Base-by-base conservation (phyloP, 2,888 invertebrate species). In the Polyploca ridens region DNA sequence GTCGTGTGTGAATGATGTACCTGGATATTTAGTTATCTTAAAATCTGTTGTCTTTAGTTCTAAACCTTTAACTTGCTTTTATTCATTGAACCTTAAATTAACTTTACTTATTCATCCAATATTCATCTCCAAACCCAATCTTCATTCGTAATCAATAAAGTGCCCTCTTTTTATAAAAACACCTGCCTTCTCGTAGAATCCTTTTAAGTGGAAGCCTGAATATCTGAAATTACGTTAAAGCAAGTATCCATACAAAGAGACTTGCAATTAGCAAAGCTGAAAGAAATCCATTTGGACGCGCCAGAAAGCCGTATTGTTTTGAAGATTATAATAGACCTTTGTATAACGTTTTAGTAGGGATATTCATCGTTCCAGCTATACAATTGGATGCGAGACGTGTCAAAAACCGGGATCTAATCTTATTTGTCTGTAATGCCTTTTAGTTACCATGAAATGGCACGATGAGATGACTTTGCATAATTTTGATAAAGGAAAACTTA, bases 211-310 rank as follows among this genome's bases (percentile, higher is more conserved):
- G 46, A 62, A 62, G 49, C 62, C 67, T 57, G 27, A 60, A 60
- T 54, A 59, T 60, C 57, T 68, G 35, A 62, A 59, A 59, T 65
- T 54, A 61, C 64, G 61, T 59, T 64, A 64, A 61, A 41, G 27
- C 44, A 63, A 59, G 61, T 60, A 63, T 63, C 62, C 59, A 61
- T 61, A 77, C 77, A 82, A 82, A 83, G 80, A 75, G 76, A 74
- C 66, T 66, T 71, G 82, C 86, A 85, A 86, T 86, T 86, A 86
- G 79, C 68, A 64, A 62, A 77, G 78, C 80, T 82, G 81, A 86
- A 86, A 87, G 85, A 86, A 85, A 82, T 77, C 79, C 80, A 78
- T 82, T 83, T 76, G 69, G 77, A 70, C 75, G 68, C 71, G 67
- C 68, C 69, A 63, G 62, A 61, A 61, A 41, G 61, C 64, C 75